Evolutionary conservation across 2,113 vertebrate species (phyloP).

Genomic region (Solea solea): DNA sequence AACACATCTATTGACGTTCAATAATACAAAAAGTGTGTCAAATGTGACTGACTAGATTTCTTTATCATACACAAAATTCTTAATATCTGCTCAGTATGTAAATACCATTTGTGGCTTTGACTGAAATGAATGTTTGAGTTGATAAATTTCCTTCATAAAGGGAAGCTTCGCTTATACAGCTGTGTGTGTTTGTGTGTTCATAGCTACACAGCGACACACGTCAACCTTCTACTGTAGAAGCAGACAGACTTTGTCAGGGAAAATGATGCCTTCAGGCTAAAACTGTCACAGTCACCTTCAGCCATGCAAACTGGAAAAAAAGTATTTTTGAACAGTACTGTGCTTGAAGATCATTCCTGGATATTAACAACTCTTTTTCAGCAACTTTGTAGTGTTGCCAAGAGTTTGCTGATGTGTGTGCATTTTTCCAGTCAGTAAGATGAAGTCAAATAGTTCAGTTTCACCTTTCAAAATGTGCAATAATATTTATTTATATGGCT

Average conservation of each 20-base stretch:
- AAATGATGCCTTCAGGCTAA: constrained; percentile 57
- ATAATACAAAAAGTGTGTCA: too few species aligned
- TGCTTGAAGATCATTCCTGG: not conserved
- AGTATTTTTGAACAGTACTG: not conserved
- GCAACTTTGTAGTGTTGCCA: too few species aligned
- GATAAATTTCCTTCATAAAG: not conserved
- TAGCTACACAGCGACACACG: constrained; percentile 31
- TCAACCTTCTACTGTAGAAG: constrained; percentile 51
- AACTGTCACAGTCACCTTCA: constrained; percentile 70
- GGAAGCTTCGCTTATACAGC: not conserved
- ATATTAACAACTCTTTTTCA: too few species aligned
- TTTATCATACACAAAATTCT: too few species aligned
- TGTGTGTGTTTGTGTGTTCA: constrained; percentile 29
- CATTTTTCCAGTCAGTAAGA: too few species aligned
- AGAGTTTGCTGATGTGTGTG: too few species aligned
- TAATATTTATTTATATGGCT: too few species aligned
- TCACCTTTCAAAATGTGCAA: too few species aligned
- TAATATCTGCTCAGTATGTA: too few species aligned
- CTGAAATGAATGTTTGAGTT: not conserved
- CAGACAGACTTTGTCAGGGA: constrained; percentile 58
- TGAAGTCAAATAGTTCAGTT: too few species aligned
- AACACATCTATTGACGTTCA: too few species aligned
- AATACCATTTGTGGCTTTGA: not conserved
- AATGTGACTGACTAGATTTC: too few species aligned
- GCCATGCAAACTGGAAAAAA: constrained; percentile 48